These are phyloP conservation scores for Tauraco hartlaubi DNA, from an alignment of 2,797 vertebrate species.

Conservation along the genomic window DNA sequence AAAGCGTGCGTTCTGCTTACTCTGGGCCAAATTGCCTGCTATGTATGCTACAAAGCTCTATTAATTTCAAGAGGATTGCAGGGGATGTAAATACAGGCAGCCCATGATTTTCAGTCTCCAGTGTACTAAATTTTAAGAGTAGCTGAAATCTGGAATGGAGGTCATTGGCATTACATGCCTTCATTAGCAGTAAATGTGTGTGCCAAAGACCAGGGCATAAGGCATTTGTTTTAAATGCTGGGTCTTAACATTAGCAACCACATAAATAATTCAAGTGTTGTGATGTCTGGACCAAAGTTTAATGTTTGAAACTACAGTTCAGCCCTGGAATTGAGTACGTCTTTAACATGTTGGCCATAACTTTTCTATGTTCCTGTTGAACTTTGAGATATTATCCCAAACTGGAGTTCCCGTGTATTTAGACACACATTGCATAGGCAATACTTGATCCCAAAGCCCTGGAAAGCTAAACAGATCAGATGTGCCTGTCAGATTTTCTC, in stretches of 20 bases:
- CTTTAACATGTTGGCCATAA: neutral
- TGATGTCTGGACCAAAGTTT: neutral
- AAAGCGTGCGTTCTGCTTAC: neutral
- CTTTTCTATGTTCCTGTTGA: neutral
- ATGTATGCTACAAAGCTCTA: neutral
- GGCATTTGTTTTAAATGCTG: constrained; percentile 16
- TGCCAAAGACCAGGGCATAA: constrained; percentile 14
- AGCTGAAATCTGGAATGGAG: neutral
- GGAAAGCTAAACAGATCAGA: neutral
- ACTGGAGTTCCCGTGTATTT: too few relatives aligned
- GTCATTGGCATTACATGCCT: neutral
- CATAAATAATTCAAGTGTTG: constrained; percentile 57
- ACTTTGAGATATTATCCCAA: neutral
- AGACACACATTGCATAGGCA: neutral
- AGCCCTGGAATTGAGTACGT: neutral
- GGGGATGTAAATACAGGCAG: neutral
- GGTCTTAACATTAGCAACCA: neutral
- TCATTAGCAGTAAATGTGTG: constrained; percentile 12
- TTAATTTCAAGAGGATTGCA: constrained; percentile 14
- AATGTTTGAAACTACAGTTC: neutral
- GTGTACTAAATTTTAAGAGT: neutral
- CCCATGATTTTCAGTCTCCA: neutral
- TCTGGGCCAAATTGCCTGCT: neutral
- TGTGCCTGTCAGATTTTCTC: neutral
- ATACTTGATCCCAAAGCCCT: neutral